Percentiles rank a stretch among this genome's conserved stretches.
Conservation (phyloP, 1,140 invertebrate species). For the Calephelis virginiensis region DNA sequence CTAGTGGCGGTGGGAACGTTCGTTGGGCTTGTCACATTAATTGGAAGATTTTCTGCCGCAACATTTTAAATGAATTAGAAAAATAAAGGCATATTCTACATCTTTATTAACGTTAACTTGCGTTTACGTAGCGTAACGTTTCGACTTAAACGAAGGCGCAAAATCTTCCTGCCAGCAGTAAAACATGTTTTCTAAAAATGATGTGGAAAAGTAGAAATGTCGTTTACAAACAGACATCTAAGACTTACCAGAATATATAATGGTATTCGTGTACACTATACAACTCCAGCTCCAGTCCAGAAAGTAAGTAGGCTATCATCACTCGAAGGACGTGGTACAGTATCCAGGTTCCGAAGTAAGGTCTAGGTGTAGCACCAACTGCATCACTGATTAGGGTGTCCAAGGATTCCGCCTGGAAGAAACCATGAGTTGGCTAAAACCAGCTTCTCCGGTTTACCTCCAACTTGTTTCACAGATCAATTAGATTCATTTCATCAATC, state of each 20-base stretch:
- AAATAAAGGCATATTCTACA: no score
- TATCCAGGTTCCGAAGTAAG: conserved; percentile 97
- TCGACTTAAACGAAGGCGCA: no score
- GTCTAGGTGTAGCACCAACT: conserved; percentile 82
- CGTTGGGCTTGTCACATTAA: no score
- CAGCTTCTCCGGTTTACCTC: no score
- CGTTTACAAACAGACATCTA: no score
- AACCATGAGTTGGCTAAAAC: neutral
- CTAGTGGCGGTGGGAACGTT: no score
- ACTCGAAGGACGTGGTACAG: conserved; percentile 96
- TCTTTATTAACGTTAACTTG: no score
- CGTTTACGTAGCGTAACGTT: no score
- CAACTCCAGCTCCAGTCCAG: conserved; percentile 96
- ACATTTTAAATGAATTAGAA: no score
- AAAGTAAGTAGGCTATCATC: conserved; percentile 97
- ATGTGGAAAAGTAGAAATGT: neutral
- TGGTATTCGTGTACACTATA: conserved; percentile 98
- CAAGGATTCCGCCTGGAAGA: conserved; percentile 90
- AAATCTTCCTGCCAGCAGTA: neutral
- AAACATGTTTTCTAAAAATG: neutral
- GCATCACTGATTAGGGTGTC: conserved; percentile 79
- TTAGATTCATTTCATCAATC: no score
- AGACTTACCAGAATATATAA: conserved; percentile 75
- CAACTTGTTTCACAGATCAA: neutral
- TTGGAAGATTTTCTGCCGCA: no score